Percentiles rank a stretch among this genome's conserved stretches.
These are phyloP conservation scores for Cosmia pyralina DNA, from an alignment of 2,888 invertebrate species.

Conservation along the genomic window DNA sequence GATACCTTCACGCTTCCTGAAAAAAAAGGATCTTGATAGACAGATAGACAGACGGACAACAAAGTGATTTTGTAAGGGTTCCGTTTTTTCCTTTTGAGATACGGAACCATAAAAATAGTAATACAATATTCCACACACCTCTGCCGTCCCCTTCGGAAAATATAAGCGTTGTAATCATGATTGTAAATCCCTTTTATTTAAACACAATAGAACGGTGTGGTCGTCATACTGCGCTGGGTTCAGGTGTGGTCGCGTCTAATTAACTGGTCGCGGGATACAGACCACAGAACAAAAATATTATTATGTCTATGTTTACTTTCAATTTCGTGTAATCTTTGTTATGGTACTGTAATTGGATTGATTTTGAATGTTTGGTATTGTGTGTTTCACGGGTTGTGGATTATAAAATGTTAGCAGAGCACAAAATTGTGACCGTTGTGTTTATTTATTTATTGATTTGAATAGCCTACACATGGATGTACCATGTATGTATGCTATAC, in stretches of 20 bases:
- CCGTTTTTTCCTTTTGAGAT: too few relatives aligned
- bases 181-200: slow-evolving; percentile 25
- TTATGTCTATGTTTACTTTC: slow-evolving; percentile 44
- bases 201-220: slow-evolving; percentile 30
- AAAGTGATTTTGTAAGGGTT: too few relatives aligned
- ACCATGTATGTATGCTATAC: too few relatives aligned
- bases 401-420: not conserved
- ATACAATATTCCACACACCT: too few relatives aligned
- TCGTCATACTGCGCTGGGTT: slow-evolving; percentile 2
- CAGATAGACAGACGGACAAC: too few relatives aligned
- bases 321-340: slow-evolving; percentile 41
- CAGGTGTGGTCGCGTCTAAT: slow-evolving; percentile 22
- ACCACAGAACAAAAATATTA: slow-evolving; percentile 23
- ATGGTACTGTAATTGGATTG: slow-evolving; percentile 17
- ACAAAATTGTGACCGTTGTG: not conserved
- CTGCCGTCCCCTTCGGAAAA: too few relatives aligned
- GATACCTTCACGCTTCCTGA: too few relatives aligned
- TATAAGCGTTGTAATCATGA: slow-evolving; percentile 12
- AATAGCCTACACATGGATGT: too few relatives aligned
- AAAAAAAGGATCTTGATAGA: too few relatives aligned
- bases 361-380: not conserved
- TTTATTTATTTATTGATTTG: not conserved
- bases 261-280: slow-evolving; percentile 30
- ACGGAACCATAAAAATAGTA: too few relatives aligned
- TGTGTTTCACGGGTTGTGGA: not conserved